Base-by-base conservation (phyloP, 2,113 vertebrate species). In the Cebidichthys violaceus region DNA sequence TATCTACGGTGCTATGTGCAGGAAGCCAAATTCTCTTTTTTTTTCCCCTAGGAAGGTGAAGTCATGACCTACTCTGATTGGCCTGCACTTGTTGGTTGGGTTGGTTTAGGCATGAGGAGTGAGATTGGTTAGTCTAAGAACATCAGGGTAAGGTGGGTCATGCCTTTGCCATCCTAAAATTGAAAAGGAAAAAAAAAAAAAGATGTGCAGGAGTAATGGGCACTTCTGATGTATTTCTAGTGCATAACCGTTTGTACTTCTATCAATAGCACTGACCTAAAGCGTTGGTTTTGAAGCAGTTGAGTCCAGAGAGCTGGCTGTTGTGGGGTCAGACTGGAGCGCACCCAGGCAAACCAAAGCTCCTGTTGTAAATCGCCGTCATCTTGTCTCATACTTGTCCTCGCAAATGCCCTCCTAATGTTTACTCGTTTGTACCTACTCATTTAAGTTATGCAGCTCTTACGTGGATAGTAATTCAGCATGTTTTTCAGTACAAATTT, bases 341-440 rank as follows among this genome's bases (percentile, higher is more conserved):
- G 78, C 74, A 88, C 77, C 82, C 83, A 84, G 84, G 77, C 88
- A 82, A 52, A 92, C 92, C 92, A 92, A 90, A 93, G 91, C 89
- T 91, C 91, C 84, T 55, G 88, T 89, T 82, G 83, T 89, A 59
- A 88, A 79, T 64, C 33, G 31, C 75, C 22, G 17, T 75, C 79
- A 77, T 81, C 61, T 77, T 75, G 85, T 90, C 84, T 84, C 71
- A 27, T 70, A 7, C 27, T 57, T 66, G 67, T 89, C 69, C 45
- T 77, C 43, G 67, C 68, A 77, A 79, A 81, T 4, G 29, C 82
- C 74, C 81, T 81, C 52, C 27, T 90, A 27, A 80, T 85, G 79
- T 92, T 92, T 92, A 91, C 90, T 92, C 57, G 72, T 88, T 90
- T 85, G 37, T 86, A 85, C 57, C 71, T 81, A 59, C 70, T 86